These are phyloP conservation scores for Philopotamus ludificatus DNA, from an alignment of 1,140 invertebrate species.

Conservation along the genomic window DNA sequence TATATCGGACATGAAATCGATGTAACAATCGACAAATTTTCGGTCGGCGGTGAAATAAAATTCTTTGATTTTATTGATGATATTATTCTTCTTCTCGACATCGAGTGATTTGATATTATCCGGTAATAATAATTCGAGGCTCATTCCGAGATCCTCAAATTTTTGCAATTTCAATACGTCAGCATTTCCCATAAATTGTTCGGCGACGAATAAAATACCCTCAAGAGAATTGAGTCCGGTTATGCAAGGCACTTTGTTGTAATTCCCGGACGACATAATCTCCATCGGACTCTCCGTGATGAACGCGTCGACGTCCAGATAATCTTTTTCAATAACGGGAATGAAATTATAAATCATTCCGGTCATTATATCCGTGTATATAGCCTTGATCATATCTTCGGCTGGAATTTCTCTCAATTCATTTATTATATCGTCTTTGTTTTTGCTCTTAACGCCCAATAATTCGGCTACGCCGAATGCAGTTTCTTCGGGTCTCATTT, in stretches of 20 bases:
- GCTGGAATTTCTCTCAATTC: conserved; percentile 45
- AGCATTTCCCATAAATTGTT: neutral
- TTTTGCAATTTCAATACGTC: neutral
- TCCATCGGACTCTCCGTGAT: conserved; percentile 46
- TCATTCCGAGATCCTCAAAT: neutral
- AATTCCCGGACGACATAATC: conserved; percentile 45
- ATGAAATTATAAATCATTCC: conserved; percentile 50
- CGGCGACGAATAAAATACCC: conserved; percentile 41
- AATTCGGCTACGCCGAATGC: conserved; percentile 43
- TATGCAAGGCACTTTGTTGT: conserved; percentile 50
- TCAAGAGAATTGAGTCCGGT: conserved; percentile 48
- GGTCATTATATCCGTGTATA: conserved; percentile 42
- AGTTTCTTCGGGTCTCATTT: conserved; percentile 55
- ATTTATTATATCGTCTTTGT: conserved; percentile 44
- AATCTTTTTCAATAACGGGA: conserved; percentile 46
- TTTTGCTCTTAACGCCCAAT: conserved; percentile 11
- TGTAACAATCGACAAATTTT: neutral
- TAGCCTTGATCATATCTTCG: conserved; percentile 45
- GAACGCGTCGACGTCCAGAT: conserved; percentile 49
- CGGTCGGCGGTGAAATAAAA: neutral
- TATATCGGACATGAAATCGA: neutral
- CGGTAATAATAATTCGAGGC: neutral
- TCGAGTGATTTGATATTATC: neutral
- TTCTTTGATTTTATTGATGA: neutral
- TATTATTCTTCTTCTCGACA: neutral